Evolutionary conservation across 2,113 vertebrate genomes (phyloP), one percentile per base, ranked within the genome.

Genomic region (Lycaon pictus): DNA sequence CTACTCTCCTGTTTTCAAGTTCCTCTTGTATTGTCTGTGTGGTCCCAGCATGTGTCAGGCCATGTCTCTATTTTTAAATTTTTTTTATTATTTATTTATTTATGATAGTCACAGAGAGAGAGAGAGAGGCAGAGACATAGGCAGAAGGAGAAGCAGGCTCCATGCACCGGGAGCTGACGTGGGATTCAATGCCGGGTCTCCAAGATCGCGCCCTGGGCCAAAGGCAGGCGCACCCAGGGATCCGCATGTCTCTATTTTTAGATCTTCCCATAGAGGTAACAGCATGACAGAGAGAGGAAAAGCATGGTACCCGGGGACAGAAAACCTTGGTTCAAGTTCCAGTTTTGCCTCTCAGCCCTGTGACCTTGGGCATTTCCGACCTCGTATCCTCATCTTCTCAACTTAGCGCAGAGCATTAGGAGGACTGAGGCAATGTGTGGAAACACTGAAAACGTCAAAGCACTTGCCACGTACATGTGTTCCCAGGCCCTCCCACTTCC

Each of bases 351-450:
- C 37, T 92, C 85, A 94, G 80, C 25, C 76, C 23, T 86, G 5
- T 71, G 93, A 80, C 60, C 55, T 60, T 91, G 35, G 72, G 48
- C 43, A 37, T 97, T 92, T 88, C 74, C 60, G n/a, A 82, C 32
- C 29, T 92, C 27, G 32, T 94, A 79, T 94, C 56, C 60, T 95
- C 48, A 69, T 82, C 69, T 65, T 95, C 48, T 79, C 35, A 93
- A 2, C 93, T 81, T 92, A 53, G 67, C 51, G 71, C 9, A 69
- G 19, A 79, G 11, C 29, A 32, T 91, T 60, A 15, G 48, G 60
- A 93, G 55, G 72, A 69, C 76, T 92, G 74, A 88, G 48, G 56
- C 48, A 27, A 72, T 76, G 63, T 76, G 6, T 84, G 35, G 71
- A 92, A 92, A 92, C 3, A 20, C 23, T n/a, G 60, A 89, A 92